phyloP scores from a whole-genome alignment of 2,797 vertebrate species.

The Etheostoma nigrum region DNA sequence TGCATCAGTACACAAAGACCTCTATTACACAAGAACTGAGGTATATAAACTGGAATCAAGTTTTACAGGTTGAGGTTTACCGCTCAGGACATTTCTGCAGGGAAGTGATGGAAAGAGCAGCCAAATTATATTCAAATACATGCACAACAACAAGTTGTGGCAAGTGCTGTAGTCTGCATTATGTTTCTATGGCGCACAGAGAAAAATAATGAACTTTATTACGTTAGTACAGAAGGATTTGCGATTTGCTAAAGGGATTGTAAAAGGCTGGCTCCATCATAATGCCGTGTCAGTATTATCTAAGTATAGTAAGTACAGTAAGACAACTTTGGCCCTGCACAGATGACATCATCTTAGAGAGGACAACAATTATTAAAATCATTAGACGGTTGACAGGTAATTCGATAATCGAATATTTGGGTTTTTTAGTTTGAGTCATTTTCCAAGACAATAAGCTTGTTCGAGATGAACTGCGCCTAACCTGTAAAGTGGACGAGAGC shows the following conservation, averaged over 20 bases:
- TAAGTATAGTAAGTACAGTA: not conserved
- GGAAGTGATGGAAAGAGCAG: no score
- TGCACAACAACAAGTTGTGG: not conserved
- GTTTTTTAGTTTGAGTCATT: not conserved
- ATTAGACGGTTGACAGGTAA: not conserved
- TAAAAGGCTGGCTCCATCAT: not conserved
- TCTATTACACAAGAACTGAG: not conserved
- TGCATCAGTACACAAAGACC: not conserved
- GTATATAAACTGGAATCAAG: not conserved
- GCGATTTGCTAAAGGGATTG: not conserved
- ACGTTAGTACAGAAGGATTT: not conserved
- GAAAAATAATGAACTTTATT: not conserved
- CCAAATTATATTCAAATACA: slow-evolving; percentile 30
- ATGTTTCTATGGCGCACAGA: not conserved
- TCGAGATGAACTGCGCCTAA: no score
- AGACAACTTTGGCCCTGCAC: not conserved
- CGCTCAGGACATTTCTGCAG: not conserved
- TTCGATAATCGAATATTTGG: not conserved
- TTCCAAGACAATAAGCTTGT: not conserved
- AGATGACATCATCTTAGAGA: not conserved
- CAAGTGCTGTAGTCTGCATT: not conserved
- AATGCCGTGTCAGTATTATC: not conserved
- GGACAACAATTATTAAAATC: not conserved
- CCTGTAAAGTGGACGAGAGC: no score
- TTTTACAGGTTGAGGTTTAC: not conserved